Evolutionary conservation across 1,140 invertebrate genomes (phyloP), one percentile per base, ranked within the genome.

Genomic region (Pteromalus puparum): DNA sequence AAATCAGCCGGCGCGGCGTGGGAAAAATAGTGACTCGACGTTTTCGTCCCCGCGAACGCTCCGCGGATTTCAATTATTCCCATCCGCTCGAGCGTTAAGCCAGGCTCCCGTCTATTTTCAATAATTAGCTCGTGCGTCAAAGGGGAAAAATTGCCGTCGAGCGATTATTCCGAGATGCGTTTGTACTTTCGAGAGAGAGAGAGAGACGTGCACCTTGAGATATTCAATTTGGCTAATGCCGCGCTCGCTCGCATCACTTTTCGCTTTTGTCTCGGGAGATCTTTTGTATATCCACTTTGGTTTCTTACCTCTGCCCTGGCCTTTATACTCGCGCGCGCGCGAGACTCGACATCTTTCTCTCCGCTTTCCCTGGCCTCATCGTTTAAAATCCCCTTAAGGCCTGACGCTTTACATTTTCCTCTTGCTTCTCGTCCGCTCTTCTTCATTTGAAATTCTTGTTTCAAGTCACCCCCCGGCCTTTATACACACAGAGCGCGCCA

Each of bases 61-160:
- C 61, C 21, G 53, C 70, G 53, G 80, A 81, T 81, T 77, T 81
- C 82, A 84, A 24, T 28, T 77, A 84, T 46, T 53, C 67, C 24
- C 24, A 4, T 10, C 12, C 12, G 24, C 26, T 70, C 67, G 24
- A 30, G 67, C 21, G 18, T 42, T 42, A 42, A 61, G 53, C 5
- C 3, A 0, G 46, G 2, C 13, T 1, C 13, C 3, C 46, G 7
- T 21, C 53, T 61, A 61, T 61, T 61, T 61, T 61, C 18, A 7
- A 61, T 61, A 61, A 61, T 61, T 61, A 61, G 21, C 18, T 61
- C 18, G 21, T n/a, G n/a, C 21, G 21, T 61, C 18, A 61, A 61
- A 61, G 53, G 21, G 21, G 6, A n/a, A 61, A 21, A 21, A n/a
- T 61, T 21, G 53, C 6, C 4, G 53, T 0, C 4, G 30, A 5